phyloP scores from a whole-genome alignment of 2,113 vertebrate species.

The Miniopterus natalensis region DNA sequence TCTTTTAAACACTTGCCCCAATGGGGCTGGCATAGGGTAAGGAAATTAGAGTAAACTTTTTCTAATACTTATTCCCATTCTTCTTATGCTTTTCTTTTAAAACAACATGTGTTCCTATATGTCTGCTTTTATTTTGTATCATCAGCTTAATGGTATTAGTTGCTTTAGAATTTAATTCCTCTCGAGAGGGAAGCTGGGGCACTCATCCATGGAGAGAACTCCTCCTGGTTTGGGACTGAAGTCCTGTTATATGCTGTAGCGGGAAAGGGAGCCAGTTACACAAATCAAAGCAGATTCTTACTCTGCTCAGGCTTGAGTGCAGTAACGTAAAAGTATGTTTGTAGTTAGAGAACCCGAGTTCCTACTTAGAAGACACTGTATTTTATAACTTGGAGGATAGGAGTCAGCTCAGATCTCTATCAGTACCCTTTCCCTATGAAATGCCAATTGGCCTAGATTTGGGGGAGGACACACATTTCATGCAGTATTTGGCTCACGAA shows the following conservation, averaged over 20 bases:
- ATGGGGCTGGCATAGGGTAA: neutral
- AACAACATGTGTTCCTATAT: neutral
- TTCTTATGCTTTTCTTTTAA: neutral
- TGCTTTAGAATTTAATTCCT: neutral
- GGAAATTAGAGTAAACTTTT: neutral
- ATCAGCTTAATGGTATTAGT: neutral
- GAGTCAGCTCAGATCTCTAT: neutral
- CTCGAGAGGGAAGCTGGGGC: neutral
- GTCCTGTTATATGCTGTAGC: accelerated
- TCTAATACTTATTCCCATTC: neutral
- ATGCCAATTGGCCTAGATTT: neutral
- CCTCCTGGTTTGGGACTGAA: neutral
- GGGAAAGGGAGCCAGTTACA: neutral
- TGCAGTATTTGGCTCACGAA: neutral
- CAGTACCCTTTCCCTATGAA: neutral
- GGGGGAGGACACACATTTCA: neutral
- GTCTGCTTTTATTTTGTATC: neutral
- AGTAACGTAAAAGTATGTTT: neutral
- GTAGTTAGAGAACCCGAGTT: neutral
- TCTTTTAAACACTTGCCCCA: neutral
- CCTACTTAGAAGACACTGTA: neutral
- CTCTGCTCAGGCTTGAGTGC: neutral
- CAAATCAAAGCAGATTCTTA: neutral
- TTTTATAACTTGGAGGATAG: neutral
- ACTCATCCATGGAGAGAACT: neutral